These are phyloP conservation scores for Menura novaehollandiae DNA, from an alignment of 2,113 vertebrate species.

Conservation along the genomic window DNA sequence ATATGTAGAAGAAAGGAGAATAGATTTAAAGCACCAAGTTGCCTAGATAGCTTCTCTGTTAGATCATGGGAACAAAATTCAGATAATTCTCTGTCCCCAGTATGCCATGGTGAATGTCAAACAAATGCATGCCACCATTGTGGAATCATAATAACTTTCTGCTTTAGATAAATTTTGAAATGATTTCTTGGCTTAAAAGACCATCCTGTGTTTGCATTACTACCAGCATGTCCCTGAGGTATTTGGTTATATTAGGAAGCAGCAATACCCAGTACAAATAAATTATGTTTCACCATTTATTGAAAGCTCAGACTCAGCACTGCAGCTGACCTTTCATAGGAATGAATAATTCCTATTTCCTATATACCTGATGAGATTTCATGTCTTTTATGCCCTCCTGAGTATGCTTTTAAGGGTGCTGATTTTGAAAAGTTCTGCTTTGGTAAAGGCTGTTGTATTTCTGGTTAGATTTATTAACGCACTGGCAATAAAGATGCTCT, in stretches of 20 bases:
- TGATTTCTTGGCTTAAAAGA: slow-evolving; percentile 22
- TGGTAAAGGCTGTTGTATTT: not conserved
- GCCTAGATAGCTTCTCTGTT: slow-evolving; percentile 38
- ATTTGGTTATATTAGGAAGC: slow-evolving; percentile 50
- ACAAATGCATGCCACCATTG: slow-evolving; percentile 45
- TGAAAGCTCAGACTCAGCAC: not conserved
- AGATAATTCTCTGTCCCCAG: not conserved
- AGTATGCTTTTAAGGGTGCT: not conserved
- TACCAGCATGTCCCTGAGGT: not conserved
- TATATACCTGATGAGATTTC: not conserved
- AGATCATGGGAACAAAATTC: slow-evolving; percentile 50
- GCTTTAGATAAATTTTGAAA: slow-evolving; percentile 48
- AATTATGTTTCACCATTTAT: slow-evolving; percentile 5
- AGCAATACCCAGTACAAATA: slow-evolving; percentile 33
- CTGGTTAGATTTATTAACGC: not conserved
- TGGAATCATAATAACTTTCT: slow-evolving; percentile 53
- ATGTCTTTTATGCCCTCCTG: not conserved
- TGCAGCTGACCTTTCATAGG: not conserved
- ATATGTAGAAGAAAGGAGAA: not conserved
- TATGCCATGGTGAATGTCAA: slow-evolving; percentile 22
- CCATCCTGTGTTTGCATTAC: slow-evolving; percentile 26
- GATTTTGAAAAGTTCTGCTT: not conserved
- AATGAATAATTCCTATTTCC: not conserved
- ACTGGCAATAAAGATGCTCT: not conserved
- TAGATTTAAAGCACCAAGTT: not conserved